A percentile compares a stretch with the other conserved stretches of the same genome.
These are phyloP conservation scores for Amphiduros pacificus DNA, from an alignment of 2,888 invertebrate species.

Conservation along the genomic window DNA sequence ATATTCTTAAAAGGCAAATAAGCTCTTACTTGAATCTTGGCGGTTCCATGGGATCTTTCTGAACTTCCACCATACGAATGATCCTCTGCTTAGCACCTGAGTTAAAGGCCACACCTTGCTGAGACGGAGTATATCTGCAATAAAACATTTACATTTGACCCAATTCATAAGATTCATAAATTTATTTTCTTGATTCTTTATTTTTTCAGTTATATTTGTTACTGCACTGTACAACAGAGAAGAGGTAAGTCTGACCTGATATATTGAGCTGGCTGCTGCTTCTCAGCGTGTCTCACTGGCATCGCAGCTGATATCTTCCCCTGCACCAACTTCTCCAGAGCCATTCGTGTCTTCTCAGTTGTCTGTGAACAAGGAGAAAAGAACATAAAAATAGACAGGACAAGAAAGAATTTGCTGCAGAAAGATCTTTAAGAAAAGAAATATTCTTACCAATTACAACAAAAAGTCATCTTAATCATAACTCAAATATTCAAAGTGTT, in stretches of 20 bases:
- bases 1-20: too few species aligned
- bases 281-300: slow-evolving; percentile 94
- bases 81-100: slow-evolving; percentile 97
- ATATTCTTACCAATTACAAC: neutral
- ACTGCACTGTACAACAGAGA: neutral
- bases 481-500: too few species aligned
- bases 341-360: slow-evolving; percentile 85
- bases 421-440: too few species aligned
- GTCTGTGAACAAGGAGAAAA: slow-evolving; percentile 56
- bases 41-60: slow-evolving; percentile 97
- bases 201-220: neutral
- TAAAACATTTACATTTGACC: neutral
- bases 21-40: slow-evolving; percentile 79
- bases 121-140: slow-evolving; percentile 85
- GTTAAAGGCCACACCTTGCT: slow-evolving; percentile 91
- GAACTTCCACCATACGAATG: slow-evolving; percentile 91
- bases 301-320: slow-evolving; percentile 92
- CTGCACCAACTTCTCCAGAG: slow-evolving; percentile 77
- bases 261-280: slow-evolving; percentile 90
- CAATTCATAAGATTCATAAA: too few species aligned
- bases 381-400: neutral
- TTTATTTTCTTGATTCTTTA: neutral
- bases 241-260: slow-evolving; percentile 67
- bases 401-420: neutral
- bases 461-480: too few species aligned